Percentiles rank a stretch among this genome's conserved stretches.
phyloP scores from a whole-genome alignment of 1,140 invertebrate species.

The Bombyx mandarina region DNA sequence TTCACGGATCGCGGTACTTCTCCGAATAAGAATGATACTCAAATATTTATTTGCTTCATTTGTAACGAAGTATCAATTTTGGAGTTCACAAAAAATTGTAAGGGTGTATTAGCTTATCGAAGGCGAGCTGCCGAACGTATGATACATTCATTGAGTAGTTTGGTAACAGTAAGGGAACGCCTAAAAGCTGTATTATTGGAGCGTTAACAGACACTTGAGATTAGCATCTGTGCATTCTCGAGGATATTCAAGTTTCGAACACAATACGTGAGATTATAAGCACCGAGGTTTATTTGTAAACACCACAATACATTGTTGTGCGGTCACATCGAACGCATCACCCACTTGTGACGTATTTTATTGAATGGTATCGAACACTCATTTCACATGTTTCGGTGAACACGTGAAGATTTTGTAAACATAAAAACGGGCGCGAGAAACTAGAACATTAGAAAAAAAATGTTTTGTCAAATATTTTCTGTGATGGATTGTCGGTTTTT shows the following conservation, averaged over 20 bases:
- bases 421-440: neutral
- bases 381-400: constrained; percentile 55
- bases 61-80: neutral
- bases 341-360: constrained; percentile 51
- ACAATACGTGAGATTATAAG: constrained; percentile 59
- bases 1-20: no score
- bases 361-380: constrained; percentile 40
- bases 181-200: constrained; percentile 59
- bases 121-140: constrained; percentile 24
- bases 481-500: no score
- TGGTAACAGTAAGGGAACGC: constrained; percentile 37
- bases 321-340: constrained; percentile 30
- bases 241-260: constrained; percentile 50
- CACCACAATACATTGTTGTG: constrained; percentile 58
- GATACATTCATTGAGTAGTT: constrained; percentile 45
- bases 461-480: constrained; percentile 9
- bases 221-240: constrained; percentile 65
- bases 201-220: constrained; percentile 69
- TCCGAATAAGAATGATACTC: neutral
- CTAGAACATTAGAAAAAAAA: constrained; percentile 6
- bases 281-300: constrained; percentile 69
- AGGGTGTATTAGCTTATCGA: neutral
- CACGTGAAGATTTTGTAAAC: constrained; percentile 29
- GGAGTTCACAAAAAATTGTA: constrained; percentile 1
- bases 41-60: neutral